phyloP scores from a whole-genome alignment of 92 coral and sea anemone genomes.

The Galaxea fascicularis region DNA sequence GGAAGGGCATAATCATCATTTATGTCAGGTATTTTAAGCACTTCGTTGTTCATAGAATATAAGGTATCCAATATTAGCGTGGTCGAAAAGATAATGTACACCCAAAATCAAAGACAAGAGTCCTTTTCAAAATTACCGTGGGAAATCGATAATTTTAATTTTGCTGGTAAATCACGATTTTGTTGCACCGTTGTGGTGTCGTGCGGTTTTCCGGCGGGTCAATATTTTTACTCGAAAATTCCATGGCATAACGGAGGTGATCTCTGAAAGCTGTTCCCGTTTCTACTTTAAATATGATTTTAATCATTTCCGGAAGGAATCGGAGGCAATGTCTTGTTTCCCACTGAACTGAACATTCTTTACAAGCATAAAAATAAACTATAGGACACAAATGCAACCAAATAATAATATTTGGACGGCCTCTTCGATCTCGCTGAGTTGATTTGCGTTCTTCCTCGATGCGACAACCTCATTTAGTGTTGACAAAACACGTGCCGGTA shows the following conservation, averaged over 20 bases:
- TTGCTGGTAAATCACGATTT: background rate
- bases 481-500: background rate
- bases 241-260: too few relatives aligned
- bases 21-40: background rate
- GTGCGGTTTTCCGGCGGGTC: too few relatives aligned
- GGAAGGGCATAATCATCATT: background rate
- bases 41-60: background rate
- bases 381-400: background rate
- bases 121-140: background rate
- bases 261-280: background rate
- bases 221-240: too few relatives aligned
- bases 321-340: background rate
- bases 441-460: background rate
- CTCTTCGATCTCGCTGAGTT: background rate
- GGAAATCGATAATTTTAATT: background rate
- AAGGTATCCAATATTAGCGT: background rate
- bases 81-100: background rate
- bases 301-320: constrained; percentile 19
- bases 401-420: background rate
- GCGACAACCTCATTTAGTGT: background rate
- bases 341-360: background rate
- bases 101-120: background rate
- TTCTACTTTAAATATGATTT: background rate
- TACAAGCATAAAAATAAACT: background rate
- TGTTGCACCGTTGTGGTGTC: background rate